Percentiles rank a stretch among this genome's conserved stretches.
Conservation (phyloP, 2,888 invertebrate genomes). For the Teinopalpus imperialis region DNA sequence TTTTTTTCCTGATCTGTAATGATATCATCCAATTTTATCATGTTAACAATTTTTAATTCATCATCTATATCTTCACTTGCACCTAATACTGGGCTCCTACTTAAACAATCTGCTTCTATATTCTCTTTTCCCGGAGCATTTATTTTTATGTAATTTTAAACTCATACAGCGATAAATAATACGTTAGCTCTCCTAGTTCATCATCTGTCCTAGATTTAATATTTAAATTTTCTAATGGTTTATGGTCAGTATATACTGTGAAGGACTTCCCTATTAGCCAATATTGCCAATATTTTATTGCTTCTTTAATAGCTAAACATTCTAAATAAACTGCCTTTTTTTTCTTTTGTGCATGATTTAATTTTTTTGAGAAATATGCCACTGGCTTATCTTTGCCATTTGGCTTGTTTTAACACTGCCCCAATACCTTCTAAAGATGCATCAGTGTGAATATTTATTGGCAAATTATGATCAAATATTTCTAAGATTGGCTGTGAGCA, state of each 20-base stretch:
- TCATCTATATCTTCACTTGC: conserved; percentile 26
- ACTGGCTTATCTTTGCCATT: conserved; percentile 22
- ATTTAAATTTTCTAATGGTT: conserved; percentile 30
- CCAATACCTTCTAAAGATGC: conserved; percentile 21
- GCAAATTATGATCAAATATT: conserved; percentile 24
- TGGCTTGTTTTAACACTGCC: conserved; percentile 27
- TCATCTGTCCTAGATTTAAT: conserved; percentile 27
- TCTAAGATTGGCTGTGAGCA: conserved; percentile 27
- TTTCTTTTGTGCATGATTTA: conserved; percentile 26
- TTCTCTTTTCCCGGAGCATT: conserved; percentile 31
- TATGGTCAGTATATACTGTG: conserved; percentile 28
- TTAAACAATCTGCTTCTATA: conserved; percentile 32
- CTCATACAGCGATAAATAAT: conserved; percentile 32
- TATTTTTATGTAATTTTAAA: conserved; percentile 32
- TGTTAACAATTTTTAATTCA: conserved; percentile 29
- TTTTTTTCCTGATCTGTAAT: too few species aligned
- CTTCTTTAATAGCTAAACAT: conserved; percentile 32
- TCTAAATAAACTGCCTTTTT: conserved; percentile 32
- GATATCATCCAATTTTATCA: conserved; percentile 30
- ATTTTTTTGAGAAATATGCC: conserved; percentile 23
- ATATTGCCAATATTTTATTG: conserved; percentile 32
- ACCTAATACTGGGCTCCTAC: conserved; percentile 33
- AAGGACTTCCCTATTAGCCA: conserved; percentile 31
- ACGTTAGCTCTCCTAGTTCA: conserved; percentile 27
- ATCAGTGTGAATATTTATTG: conserved; percentile 26